These are phyloP conservation scores for Aplysina aerophoba DNA, from an alignment of 37 sponge, comb jelly and placozoan genomes.

Conservation along the genomic window DNA sequence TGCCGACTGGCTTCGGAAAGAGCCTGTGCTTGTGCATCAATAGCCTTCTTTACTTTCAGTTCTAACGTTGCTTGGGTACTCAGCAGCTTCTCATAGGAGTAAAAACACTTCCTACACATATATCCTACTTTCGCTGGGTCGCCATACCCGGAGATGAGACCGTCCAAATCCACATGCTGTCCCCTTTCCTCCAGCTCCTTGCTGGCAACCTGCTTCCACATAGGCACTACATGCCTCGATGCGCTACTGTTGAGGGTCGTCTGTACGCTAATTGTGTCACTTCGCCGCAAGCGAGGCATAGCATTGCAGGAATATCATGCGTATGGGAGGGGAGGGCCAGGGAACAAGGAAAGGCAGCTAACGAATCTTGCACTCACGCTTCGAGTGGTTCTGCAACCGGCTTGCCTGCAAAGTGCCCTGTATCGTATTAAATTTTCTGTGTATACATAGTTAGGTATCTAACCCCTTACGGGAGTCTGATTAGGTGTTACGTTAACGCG, in stretches of 20 bases:
- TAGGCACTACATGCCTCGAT: background rate
- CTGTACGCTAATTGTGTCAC: conserved; percentile 15
- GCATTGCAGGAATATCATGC: background rate
- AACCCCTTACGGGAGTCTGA: no score
- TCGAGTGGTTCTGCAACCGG: no score
- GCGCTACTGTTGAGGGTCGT: background rate
- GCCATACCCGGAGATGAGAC: conserved; percentile 11
- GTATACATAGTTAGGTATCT: no score
- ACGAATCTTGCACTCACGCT: no score
- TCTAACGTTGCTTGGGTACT: conserved; percentile 5
- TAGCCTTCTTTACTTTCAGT: background rate
- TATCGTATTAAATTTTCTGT: no score
- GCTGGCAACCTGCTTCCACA: conserved; percentile 22
- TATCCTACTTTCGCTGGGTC: conserved; percentile 9
- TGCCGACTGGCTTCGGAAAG: background rate
- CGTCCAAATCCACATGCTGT: conserved; percentile 6
- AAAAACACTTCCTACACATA: conserved; percentile 44
- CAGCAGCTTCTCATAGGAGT: conserved; percentile 38
- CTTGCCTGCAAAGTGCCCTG: no score
- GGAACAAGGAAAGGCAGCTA: no score
- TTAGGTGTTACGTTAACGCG: no score
- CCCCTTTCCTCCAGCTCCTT: conserved; percentile 2
- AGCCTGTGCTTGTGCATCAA: background rate
- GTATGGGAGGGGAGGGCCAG: no score
- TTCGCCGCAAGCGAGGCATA: background rate